These are phyloP conservation scores for Ametastegia equiseti DNA, from an alignment of 2,888 invertebrate genomes.

Conservation along the genomic window DNA sequence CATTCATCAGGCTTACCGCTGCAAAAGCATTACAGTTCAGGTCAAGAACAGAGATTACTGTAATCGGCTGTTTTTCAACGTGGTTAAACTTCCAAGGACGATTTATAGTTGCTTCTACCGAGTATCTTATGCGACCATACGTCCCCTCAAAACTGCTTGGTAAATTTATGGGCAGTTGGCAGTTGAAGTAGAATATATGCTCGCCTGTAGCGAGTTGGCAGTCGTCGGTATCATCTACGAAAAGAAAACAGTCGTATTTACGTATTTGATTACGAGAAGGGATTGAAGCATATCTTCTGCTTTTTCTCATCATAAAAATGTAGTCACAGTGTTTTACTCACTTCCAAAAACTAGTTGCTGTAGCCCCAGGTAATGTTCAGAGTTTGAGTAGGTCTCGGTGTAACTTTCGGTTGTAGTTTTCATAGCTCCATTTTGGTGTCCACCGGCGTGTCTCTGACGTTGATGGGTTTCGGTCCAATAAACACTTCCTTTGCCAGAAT, in stretches of 20 bases:
- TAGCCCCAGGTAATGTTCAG: not conserved
- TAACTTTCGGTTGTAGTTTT: too few species aligned
- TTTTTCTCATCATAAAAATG: not conserved
- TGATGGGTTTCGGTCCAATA: not conserved
- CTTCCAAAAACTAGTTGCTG: conserved; percentile 21
- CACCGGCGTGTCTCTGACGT: too few species aligned
- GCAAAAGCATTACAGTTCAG: not conserved
- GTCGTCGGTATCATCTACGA: not conserved
- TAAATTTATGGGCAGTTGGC: not conserved
- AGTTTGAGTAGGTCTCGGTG: not conserved
- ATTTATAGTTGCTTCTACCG: conserved; percentile 70
- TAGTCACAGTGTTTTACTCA: not conserved
- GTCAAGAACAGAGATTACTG: conserved; percentile 1
- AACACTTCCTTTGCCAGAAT: not conserved
- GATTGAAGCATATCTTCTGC: not conserved
- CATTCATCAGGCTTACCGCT: conserved; percentile 31
- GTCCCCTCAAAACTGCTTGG: conserved; percentile 66
- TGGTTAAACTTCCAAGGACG: conserved; percentile 75
- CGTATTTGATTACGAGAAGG: not conserved
- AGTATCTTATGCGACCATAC: conserved; percentile 71
- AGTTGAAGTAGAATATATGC: conserved; percentile 3
- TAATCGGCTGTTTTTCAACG: not conserved
- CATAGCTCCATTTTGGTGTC: too few species aligned
- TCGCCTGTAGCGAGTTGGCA: not conserved
- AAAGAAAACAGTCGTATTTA: not conserved